These are phyloP conservation scores for Uloborus plumipes DNA, from an alignment of 2,888 invertebrate genomes.

Conservation along the genomic window DNA sequence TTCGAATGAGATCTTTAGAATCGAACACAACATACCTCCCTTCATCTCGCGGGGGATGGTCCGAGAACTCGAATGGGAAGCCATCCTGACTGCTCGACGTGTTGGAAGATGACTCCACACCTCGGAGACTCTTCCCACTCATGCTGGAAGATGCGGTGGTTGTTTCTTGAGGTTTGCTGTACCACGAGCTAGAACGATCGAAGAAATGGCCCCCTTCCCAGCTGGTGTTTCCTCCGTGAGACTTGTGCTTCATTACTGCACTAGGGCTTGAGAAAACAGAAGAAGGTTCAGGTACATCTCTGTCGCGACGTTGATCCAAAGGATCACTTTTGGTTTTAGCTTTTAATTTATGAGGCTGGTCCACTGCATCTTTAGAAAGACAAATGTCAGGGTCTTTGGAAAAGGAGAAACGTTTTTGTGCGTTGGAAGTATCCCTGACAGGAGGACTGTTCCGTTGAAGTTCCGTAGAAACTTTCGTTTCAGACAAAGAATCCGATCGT, in stretches of 20 bases:
- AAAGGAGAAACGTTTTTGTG: constrained; percentile 36
- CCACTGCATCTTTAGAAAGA: not conserved
- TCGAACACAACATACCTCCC: constrained; percentile 51
- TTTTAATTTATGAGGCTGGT: constrained; percentile 28
- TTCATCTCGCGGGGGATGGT: constrained; percentile 32
- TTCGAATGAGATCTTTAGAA: constrained; percentile 13
- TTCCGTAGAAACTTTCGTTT: constrained; percentile 1
- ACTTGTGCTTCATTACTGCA: constrained; percentile 53
- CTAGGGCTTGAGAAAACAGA: constrained; percentile 54
- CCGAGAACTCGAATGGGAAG: constrained; percentile 40
- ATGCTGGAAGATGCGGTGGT: constrained; percentile 31
- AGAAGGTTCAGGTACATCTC: constrained; percentile 38
- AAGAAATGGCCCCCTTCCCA: constrained; percentile 38
- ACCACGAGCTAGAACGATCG: not conserved
- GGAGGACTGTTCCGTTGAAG: constrained; percentile 50
- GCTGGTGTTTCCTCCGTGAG: constrained; percentile 22
- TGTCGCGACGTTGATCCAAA: constrained; percentile 46
- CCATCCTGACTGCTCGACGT: constrained; percentile 48
- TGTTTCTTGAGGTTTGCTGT: constrained; percentile 22
- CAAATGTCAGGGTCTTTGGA: constrained; percentile 17
- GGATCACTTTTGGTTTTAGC: constrained; percentile 60
- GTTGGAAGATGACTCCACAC: constrained; percentile 43
- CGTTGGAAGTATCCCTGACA: constrained; percentile 49
- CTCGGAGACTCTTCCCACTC: constrained; percentile 36
- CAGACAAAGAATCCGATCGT: constrained; percentile 3